Percentiles rank a stretch among this genome's conserved stretches.
Evolutionary conservation across 64 coral and sea anemone species (phyloP).

Genomic region (Acropora yongei): DNA sequence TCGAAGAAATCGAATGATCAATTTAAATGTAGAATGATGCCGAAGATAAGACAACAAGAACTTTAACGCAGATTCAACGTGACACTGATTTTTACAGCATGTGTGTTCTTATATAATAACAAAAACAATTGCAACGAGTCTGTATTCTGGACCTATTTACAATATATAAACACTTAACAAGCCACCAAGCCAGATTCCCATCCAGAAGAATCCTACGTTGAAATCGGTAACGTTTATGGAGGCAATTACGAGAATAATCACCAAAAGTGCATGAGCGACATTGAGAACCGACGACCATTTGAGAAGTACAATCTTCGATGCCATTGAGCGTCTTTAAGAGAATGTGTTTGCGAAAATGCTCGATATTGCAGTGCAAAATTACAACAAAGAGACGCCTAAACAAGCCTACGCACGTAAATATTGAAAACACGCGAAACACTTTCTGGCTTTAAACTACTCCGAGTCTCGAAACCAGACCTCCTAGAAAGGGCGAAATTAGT

Average conservation of each 20-base stretch:
- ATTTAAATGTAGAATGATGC: too few relatives aligned
- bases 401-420: too few relatives aligned
- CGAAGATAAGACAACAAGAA: too few relatives aligned
- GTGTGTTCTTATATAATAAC: too few relatives aligned
- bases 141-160: neutral
- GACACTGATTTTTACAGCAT: too few relatives aligned
- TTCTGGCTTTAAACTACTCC: too few relatives aligned
- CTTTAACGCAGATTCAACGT: too few relatives aligned
- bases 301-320: neutral
- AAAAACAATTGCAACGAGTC: neutral
- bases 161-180: slow-evolving; percentile 4
- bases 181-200: slow-evolving; percentile 70
- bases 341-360: neutral
- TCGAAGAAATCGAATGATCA: too few relatives aligned
- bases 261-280: slow-evolving; percentile 26
- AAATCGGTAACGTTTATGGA: slow-evolving; percentile 36
- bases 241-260: slow-evolving; percentile 10
- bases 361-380: neutral
- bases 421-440: too few relatives aligned
- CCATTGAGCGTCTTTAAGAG: neutral
- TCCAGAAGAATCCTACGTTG: slow-evolving; percentile 39
- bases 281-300: neutral
- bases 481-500: neutral
- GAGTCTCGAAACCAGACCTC: neutral
- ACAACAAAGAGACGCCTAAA: neutral